Evolutionary conservation across 2,113 vertebrate species (phyloP).

Genomic region (Progne subis): DNA sequence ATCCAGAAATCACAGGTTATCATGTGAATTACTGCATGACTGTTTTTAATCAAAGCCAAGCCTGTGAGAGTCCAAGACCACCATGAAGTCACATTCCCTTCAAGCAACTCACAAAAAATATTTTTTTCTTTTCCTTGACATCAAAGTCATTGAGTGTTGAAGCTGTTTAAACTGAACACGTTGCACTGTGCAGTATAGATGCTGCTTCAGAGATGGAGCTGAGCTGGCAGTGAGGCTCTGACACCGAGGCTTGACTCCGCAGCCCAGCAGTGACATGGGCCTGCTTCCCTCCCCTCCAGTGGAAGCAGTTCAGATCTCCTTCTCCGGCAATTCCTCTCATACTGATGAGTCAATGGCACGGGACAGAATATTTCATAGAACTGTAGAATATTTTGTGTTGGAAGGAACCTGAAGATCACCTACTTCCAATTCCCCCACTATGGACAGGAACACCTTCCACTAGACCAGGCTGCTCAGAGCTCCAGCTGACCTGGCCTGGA

Average conservation of each 20-base stretch:
- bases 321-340: background rate
- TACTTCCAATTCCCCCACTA: background rate
- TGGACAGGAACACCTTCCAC: background rate
- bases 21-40: background rate
- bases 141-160: background rate
- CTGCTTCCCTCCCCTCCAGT: background rate
- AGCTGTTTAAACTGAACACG: background rate
- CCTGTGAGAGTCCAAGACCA: background rate
- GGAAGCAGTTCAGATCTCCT: background rate
- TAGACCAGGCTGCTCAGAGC: background rate
- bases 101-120: background rate
- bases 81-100: background rate
- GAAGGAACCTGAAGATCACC: background rate
- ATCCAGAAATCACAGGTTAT: background rate
- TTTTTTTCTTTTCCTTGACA: background rate
- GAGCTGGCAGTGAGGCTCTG: background rate
- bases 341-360: background rate
- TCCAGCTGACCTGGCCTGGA: background rate
- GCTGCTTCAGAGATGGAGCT: background rate
- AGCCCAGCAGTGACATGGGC: background rate
- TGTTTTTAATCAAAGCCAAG: background rate
- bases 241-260: fast-evolving
- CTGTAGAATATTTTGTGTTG: background rate
- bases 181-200: background rate
- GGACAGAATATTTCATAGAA: background rate